Evolutionary conservation across 2,888 invertebrate genomes (phyloP).

Genomic region (Noctuana brunneofusca): DNA sequence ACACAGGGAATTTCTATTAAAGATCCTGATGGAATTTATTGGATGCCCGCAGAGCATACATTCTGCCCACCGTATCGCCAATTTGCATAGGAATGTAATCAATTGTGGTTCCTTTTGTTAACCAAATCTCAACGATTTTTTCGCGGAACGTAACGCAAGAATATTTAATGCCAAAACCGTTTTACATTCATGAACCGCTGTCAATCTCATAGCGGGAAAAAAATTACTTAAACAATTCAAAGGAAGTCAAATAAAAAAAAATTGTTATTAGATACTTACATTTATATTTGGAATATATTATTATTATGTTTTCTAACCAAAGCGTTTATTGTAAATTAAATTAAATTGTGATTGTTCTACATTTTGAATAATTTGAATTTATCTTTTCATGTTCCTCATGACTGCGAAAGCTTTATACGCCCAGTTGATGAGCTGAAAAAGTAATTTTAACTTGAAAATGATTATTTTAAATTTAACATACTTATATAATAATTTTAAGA

Average conservation of each 20-base stretch:
- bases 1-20: constrained; percentile 32
- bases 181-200: constrained; percentile 31
- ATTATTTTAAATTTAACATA: no score
- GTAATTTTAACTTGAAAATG: constrained; percentile 22
- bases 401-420: constrained; percentile 79
- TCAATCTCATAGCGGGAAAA: constrained; percentile 12
- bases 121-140: constrained; percentile 29
- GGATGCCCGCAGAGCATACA: constrained; percentile 41
- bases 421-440: constrained; percentile 79
- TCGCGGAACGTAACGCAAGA: constrained; percentile 14
- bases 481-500: no score
- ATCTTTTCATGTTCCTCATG: constrained; percentile 77
- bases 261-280: not conserved
- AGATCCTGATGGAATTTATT: constrained; percentile 54
- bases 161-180: constrained; percentile 26
- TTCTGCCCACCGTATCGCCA: constrained; percentile 46
- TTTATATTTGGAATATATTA: not conserved
- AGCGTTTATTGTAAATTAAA: no score
- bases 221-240: constrained; percentile 9
- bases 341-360: no score
- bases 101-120: constrained; percentile 52
- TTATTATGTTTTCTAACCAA: not conserved
- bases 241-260: not conserved
- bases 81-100: constrained; percentile 64
- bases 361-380: constrained; percentile 38